Evolutionary conservation across 2,888 invertebrate species (phyloP).

Genomic region (Notodonta dromedarius): DNA sequence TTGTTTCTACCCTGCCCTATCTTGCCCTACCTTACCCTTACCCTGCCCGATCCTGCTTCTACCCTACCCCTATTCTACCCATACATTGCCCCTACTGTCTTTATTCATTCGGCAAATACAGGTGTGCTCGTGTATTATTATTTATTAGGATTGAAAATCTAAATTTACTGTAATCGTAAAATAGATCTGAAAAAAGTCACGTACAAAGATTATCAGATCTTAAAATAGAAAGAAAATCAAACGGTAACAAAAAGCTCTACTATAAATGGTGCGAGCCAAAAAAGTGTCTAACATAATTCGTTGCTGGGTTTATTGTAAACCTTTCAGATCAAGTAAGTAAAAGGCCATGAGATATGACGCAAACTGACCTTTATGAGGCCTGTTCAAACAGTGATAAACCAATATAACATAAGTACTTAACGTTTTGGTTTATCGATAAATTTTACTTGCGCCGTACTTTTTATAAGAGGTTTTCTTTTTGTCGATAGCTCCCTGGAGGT

Average conservation of each 20-base stretch:
- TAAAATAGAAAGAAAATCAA: conserved; percentile 5
- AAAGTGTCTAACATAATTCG: conserved; percentile 20
- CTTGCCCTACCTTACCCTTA: no score
- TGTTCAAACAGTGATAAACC: conserved; percentile 70
- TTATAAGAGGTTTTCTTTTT: conserved; percentile 25
- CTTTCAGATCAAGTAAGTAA: conserved; percentile 43
- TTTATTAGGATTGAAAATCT: no score
- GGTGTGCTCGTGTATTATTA: no score
- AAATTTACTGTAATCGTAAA: no score
- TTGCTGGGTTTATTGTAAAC: conserved; percentile 34
- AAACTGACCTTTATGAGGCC: conserved; percentile 50
- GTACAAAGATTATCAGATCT: not conserved
- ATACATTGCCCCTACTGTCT: no score
- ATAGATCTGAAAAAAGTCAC: no score
- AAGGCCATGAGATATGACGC: conserved; percentile 38
- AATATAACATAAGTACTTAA: conserved; percentile 44
- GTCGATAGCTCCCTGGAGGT: conserved; percentile 12
- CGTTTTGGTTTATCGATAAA: conserved; percentile 38
- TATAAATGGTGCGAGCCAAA: conserved; percentile 19
- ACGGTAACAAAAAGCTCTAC: not conserved
- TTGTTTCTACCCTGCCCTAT: no score
- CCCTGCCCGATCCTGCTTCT: no score
- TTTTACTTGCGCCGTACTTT: conserved; percentile 39
- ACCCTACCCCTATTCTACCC: no score
- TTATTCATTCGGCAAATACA: no score